Percentiles rank a stretch among this genome's conserved stretches.
phyloP scores from a whole-genome alignment of 1,140 invertebrate species.

The Delia radicum region DNA sequence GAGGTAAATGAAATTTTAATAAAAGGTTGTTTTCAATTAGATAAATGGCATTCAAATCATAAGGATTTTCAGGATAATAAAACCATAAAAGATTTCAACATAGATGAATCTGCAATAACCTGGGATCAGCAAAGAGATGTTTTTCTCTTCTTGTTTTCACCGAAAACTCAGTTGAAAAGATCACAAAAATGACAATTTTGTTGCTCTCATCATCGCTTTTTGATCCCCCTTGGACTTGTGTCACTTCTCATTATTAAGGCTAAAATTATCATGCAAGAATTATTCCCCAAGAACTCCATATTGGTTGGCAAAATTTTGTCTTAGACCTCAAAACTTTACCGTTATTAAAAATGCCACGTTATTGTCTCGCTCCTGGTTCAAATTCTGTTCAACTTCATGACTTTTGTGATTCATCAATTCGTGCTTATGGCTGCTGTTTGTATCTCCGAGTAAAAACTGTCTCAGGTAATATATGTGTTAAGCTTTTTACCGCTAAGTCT shows the following conservation, averaged over 20 bases:
- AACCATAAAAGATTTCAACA: too few species aligned
- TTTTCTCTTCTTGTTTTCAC: slow-evolving; percentile 6
- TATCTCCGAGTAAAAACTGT: slow-evolving; percentile 20
- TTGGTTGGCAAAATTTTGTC: not conserved
- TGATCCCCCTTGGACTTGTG: too few species aligned
- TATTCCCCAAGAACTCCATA: not conserved
- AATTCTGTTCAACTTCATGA: slow-evolving; percentile 1
- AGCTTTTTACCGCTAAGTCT: slow-evolving; percentile 11
- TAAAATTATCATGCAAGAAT: too few species aligned
- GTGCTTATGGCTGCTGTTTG: slow-evolving; percentile 9
- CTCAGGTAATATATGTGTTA: not conserved
- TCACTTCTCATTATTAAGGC: too few species aligned
- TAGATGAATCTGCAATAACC: too few species aligned
- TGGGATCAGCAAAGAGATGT: too few species aligned
- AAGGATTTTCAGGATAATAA: too few species aligned
- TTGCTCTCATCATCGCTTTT: not conserved
- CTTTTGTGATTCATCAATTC: slow-evolving; percentile 17
- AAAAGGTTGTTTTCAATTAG: too few species aligned
- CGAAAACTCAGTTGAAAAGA: too few species aligned
- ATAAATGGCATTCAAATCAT: too few species aligned
- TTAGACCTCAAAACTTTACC: not conserved
- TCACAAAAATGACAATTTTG: too few species aligned
- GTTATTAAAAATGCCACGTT: not conserved
- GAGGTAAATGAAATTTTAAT: not conserved
- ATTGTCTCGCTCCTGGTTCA: not conserved